Conservation (phyloP, 1,140 invertebrate genomes). For the Monochamus saltuarius region DNA sequence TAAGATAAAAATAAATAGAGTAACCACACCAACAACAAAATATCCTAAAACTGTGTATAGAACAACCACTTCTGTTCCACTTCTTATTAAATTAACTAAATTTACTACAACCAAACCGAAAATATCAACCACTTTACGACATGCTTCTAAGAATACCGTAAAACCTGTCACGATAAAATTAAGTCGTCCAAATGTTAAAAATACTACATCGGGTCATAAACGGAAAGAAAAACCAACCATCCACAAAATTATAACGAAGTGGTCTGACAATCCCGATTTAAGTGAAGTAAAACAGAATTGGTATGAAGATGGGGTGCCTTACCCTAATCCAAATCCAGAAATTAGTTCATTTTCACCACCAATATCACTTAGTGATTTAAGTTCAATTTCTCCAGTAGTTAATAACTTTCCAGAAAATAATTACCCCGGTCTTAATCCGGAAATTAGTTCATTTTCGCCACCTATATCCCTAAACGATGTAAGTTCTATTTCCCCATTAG, state of each 20-base stretch:
- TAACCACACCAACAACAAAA: constrained; percentile 11
- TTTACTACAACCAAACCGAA: background rate
- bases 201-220: constrained; percentile 4
- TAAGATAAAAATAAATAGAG: background rate
- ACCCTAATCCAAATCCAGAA: constrained; percentile 42
- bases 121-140: background rate
- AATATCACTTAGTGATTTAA: constrained; percentile 31
- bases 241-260: constrained; percentile 31
- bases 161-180: constrained; percentile 3
- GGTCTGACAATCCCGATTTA: constrained; percentile 17
- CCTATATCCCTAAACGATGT: constrained; percentile 34
- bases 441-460: constrained; percentile 43
- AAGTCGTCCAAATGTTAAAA: constrained; percentile 17
- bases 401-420: too few relatives aligned
- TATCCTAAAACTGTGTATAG: background rate
- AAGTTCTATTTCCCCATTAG: background rate
- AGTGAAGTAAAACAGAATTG: constrained; percentile 40
- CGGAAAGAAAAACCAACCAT: constrained; percentile 30
- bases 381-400: background rate
- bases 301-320: constrained; percentile 37
- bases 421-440: constrained; percentile 40
- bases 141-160: background rate
- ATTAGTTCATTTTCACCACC: constrained; percentile 43
- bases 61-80: background rate
- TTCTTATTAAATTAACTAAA: background rate